Percentiles rank a stretch among this genome's conserved stretches.
phyloP scores from a whole-genome alignment of 2,888 invertebrate genomes.

The Thecophora atra region DNA sequence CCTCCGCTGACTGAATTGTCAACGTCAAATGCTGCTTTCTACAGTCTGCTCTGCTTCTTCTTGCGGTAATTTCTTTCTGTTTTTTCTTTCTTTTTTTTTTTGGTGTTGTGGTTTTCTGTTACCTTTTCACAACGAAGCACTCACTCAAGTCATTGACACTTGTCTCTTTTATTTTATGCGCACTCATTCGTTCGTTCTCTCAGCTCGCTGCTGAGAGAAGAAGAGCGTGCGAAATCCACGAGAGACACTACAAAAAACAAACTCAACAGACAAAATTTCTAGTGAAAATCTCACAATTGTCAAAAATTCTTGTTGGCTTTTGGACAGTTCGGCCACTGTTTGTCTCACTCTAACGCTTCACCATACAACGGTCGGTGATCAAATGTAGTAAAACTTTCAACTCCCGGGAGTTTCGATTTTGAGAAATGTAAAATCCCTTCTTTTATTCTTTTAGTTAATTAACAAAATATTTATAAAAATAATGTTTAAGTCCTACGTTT shows the following conservation, averaged over 20 bases:
- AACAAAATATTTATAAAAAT: too few relatives aligned
- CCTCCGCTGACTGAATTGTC: constrained; percentile 3
- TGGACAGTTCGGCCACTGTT: not conserved
- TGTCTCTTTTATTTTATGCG: constrained; percentile 50
- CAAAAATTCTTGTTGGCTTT: constrained; percentile 32
- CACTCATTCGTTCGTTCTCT: constrained; percentile 46
- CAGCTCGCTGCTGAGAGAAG: not conserved
- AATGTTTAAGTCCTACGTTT: too few relatives aligned
- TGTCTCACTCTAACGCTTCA: constrained; percentile 17
- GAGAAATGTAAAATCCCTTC: too few relatives aligned
- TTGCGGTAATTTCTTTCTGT: constrained; percentile 17
- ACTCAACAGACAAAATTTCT: constrained; percentile 30
- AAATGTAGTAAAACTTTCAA: too few relatives aligned
- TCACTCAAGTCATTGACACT: constrained; percentile 58
- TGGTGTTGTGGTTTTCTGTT: too few relatives aligned
- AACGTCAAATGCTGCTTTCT: constrained; percentile 3
- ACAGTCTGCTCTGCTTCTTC: constrained; percentile 23
- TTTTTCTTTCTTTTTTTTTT: constrained; percentile 27
- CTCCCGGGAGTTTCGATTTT: too few relatives aligned
- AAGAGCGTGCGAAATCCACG: constrained; percentile 2
- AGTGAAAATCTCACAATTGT: constrained; percentile 27
- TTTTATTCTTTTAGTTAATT: too few relatives aligned
- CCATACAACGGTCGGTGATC: not conserved
- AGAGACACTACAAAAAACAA: not conserved
- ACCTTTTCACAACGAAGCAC: constrained; percentile 18